phyloP scores from a whole-genome alignment of 2,888 invertebrate species.

The Andrena marginata region DNA sequence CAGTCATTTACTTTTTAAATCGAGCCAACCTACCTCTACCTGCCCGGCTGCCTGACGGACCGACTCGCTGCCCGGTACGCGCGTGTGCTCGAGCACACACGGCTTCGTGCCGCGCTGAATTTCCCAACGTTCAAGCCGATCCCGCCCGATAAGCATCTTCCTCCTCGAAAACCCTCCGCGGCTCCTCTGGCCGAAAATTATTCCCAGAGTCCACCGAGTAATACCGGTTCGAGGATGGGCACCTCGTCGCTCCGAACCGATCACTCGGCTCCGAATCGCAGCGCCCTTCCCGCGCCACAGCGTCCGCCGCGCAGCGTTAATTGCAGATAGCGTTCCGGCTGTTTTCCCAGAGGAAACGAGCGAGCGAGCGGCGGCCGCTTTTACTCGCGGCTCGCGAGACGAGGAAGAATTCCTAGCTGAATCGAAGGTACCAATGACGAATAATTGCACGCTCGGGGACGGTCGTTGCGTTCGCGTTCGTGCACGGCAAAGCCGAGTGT shows the following conservation, averaged over 20 bases:
- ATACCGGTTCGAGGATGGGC: constrained; percentile 17
- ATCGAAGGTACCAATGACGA: constrained; percentile 65
- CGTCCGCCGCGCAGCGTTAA: background rate
- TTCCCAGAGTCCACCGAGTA: constrained; percentile 4
- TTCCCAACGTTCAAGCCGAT: constrained; percentile 57
- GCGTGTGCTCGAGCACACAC: constrained; percentile 55
- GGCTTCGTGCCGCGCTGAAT: constrained; percentile 58
- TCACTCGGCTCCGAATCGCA: constrained; percentile 2
- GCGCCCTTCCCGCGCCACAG: background rate
- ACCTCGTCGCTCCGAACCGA: background rate
- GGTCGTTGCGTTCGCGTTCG: constrained; percentile 64
- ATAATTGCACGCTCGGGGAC: constrained; percentile 66
- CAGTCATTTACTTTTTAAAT: constrained; percentile 83
- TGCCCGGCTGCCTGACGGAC: constrained; percentile 54
- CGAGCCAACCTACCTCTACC: constrained; percentile 70
- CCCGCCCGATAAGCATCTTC: constrained; percentile 45
- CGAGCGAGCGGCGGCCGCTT: background rate
- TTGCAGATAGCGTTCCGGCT: constrained; percentile 1
- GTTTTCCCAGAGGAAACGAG: constrained; percentile 32
- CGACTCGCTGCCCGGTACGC: constrained; percentile 52
- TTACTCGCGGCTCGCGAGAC: constrained; percentile 2
- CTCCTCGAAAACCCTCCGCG: constrained; percentile 18
- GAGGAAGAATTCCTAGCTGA: constrained; percentile 47
- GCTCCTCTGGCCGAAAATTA: constrained; percentile 31
- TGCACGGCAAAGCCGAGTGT: constrained; percentile 62